Percentiles rank a stretch among this genome's conserved stretches.
phyloP scores from a whole-genome alignment of 2,797 vertebrate species.

The Acridotheres tristis region DNA sequence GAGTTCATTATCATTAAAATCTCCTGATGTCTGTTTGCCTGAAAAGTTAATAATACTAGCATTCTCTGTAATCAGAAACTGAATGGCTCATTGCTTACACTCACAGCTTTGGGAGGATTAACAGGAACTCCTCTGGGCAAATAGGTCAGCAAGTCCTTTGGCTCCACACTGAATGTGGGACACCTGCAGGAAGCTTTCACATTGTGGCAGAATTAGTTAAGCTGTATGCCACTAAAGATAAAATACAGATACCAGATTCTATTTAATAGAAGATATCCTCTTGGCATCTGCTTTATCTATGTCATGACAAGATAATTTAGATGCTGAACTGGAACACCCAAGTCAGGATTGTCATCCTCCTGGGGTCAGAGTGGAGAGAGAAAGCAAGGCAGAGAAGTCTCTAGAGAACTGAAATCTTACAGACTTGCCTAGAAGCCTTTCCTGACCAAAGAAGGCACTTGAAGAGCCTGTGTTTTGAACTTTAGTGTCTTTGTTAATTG shows the following conservation, averaged over 20 bases:
- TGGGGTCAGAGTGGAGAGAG: neutral
- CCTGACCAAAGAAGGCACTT: neutral
- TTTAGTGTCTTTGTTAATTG: neutral
- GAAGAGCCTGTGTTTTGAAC: neutral
- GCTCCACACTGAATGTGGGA: neutral
- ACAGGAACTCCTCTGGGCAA: neutral
- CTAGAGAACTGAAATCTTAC: neutral
- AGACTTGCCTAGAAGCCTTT: neutral
- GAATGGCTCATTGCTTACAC: neutral
- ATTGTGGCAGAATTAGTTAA: neutral
- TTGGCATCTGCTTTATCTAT: neutral
- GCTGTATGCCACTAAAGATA: neutral
- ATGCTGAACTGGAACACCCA: neutral
- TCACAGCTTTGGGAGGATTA: neutral
- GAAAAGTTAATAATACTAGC: neutral
- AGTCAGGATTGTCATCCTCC: neutral
- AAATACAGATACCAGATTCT: neutral
- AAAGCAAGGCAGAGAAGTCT: neutral
- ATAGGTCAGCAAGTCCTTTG: neutral
- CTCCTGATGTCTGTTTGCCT: neutral
- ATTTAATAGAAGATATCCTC: neutral
- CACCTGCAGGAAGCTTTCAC: neutral
- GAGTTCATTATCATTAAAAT: neutral
- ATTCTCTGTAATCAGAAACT: neutral
- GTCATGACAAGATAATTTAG: neutral